Conservation (phyloP, 2,888 invertebrate genomes). For the Lamellibrachia columna region DNA sequence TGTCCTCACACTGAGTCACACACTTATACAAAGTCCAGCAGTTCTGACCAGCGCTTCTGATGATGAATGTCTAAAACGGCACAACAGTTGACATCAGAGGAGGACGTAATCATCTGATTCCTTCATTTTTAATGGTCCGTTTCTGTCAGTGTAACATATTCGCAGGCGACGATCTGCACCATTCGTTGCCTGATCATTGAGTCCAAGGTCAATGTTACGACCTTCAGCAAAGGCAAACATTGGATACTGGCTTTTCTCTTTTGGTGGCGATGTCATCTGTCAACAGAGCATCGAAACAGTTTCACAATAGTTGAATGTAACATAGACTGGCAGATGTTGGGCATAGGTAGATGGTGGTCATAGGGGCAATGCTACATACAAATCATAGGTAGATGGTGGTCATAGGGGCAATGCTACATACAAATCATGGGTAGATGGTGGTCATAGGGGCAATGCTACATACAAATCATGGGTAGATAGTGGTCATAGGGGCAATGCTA, state of each 20-base stretch:
- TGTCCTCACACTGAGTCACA: not conserved
- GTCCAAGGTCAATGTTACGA: slow-evolving; percentile 46
- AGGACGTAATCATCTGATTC: slow-evolving; percentile 39
- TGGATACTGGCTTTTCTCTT: slow-evolving; percentile 76
- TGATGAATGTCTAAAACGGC: slow-evolving; percentile 13
- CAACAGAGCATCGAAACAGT: slow-evolving; percentile 29
- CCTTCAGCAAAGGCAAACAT: slow-evolving; percentile 85
- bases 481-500: not conserved
- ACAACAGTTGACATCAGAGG: slow-evolving; percentile 26
- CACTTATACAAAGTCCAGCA: not conserved
- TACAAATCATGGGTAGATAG: not conserved
- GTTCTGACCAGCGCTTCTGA: not conserved
- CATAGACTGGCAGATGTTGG: not conserved
- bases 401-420: not conserved
- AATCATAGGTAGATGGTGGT: not conserved
- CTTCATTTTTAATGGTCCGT: slow-evolving; percentile 26
- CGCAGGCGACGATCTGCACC: slow-evolving; percentile 18
- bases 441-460: not conserved
- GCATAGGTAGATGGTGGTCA: not conserved
- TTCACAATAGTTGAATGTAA: not conserved
- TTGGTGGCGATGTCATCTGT: slow-evolving; percentile 70
- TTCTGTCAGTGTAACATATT: slow-evolving; percentile 23
- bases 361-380: not conserved
- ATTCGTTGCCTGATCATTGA: not conserved
- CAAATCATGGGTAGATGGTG: not conserved